Base-by-base conservation (phyloP, 2,888 invertebrate species). In the Hemistola chrysoprasaria region DNA sequence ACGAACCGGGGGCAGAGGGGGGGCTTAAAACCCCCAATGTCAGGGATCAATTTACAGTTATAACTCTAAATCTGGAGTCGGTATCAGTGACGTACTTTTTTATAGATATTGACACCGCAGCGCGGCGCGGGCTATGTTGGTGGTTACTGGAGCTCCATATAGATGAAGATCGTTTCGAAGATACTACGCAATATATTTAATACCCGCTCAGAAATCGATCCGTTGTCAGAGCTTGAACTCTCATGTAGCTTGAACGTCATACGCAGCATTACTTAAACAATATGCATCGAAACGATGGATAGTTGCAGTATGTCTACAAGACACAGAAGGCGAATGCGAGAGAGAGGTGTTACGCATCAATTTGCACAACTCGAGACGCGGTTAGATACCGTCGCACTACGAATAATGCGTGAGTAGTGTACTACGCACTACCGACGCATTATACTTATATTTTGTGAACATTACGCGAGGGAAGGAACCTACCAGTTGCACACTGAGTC, bases 21-120 rank as follows among this genome's bases (percentile, higher is more conserved):
- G 31, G 51, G 42, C 62, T 32, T 33, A 25, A 59, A 68, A 63
- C 65, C 58, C 37, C 56, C 56, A 48, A 55, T 65, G 71, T 65
- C 73, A 65, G 64, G 67, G 66, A 76, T 74, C 73, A 68, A 71
- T 74, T 75, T 62, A 56, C 65, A 74, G 69, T 77, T 71, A 71
- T 70, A 65, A 65, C 62, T 60, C 56, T 60, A 42, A 58, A 62
- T 59, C 59, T 59, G 61, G 47, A 51, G 57, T 27, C 48, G 36
- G 28, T 53, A 48, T 46, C 53, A 63, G n/a, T 51, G 56, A 47
- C 53, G 25, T 47, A 50, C 36, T 58, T 59, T n/a, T 59, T 55
- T 55, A 44, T 39, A 54, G 27, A 36, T 44, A 45, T 16, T 16
- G 16, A 16, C 3, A 4, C 2, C 16, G 16, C 3, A 16, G 16